Evolutionary conservation across 2,888 invertebrate species (phyloP).

Genomic region (Pseudococcus longispinus): DNA sequence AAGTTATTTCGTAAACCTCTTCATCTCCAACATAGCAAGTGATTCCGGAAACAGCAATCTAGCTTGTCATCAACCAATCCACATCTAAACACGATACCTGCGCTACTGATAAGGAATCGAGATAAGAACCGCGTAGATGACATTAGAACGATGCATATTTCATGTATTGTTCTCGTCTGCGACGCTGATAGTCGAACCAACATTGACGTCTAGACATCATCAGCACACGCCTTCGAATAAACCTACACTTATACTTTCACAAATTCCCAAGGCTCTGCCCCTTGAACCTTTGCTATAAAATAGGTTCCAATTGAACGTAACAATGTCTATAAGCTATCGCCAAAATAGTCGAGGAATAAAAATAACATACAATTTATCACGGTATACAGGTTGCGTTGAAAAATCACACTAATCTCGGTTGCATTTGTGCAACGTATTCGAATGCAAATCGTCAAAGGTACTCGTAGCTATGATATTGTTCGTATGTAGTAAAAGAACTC

Average conservation of each 20-base stretch:
- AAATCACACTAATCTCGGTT: not conserved
- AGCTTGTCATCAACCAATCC: too few species aligned
- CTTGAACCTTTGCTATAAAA: not conserved
- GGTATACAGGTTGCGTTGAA: not conserved
- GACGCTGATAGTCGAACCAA: not conserved
- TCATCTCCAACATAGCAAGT: too few species aligned
- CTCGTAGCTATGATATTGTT: not conserved
- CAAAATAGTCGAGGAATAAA: not conserved
- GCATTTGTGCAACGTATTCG: conserved; percentile 1
- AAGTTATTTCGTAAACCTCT: too few species aligned
- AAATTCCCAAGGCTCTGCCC: conserved; percentile 6
- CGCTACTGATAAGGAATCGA: not conserved
- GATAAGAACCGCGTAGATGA: not conserved
- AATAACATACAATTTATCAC: not conserved
- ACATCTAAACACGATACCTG: not conserved
- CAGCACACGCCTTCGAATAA: not conserved
- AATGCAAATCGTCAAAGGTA: not conserved
- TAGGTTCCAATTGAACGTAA: not conserved
- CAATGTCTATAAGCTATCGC: not conserved
- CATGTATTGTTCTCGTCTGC: not conserved
- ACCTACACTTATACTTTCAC: conserved; percentile 21
- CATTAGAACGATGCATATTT: not conserved
- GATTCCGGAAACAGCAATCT: too few species aligned
- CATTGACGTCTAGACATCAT: conserved; percentile 1
- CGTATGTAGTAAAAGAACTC: not conserved